phyloP scores from a whole-genome alignment of 2,888 invertebrate genomes.

The Sipunculus nudus region DNA sequence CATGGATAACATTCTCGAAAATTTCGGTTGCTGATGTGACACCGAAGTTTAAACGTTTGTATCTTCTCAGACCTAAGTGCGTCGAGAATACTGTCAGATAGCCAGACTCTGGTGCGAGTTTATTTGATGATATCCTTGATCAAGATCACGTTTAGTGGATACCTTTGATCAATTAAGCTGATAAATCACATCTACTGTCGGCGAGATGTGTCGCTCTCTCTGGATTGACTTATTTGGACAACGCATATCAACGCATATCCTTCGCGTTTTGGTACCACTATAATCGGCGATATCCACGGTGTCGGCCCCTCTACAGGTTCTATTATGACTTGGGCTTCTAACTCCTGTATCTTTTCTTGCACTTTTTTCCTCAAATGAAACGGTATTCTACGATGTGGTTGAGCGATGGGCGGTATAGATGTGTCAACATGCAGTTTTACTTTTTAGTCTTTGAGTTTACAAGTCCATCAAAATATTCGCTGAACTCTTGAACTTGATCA shows the following conservation, averaged over 20 bases:
- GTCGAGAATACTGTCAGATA: constrained; percentile 34
- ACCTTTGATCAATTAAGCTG: constrained; percentile 18
- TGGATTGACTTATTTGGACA: constrained; percentile 39
- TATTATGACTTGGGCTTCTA: constrained; percentile 7
- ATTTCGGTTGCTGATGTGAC: constrained; percentile 16
- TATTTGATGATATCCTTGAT: constrained; percentile 13
- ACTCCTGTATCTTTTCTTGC: constrained; percentile 2
- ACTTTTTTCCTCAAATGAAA: background rate
- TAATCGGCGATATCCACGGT: constrained; percentile 18
- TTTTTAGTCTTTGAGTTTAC: constrained; percentile 10
- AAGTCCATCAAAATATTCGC: constrained; percentile 1
- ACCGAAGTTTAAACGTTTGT: constrained; percentile 29
- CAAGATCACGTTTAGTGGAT: constrained; percentile 17
- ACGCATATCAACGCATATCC: constrained; percentile 45
- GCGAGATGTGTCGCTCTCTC: constrained; percentile 8
- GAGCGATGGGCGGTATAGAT: constrained; percentile 3
- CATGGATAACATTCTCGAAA: constrained; percentile 18
- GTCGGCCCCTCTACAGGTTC: constrained; percentile 14
- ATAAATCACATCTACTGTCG: constrained; percentile 14
- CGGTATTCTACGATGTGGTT: background rate
- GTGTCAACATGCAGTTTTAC: constrained; percentile 5
- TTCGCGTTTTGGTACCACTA: constrained; percentile 12
- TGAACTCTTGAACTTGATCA: too few species aligned
- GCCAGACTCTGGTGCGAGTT: constrained; percentile 16
- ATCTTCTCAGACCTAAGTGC: constrained; percentile 28